Evolutionary conservation across 2,888 invertebrate species (phyloP), one percentile per base, ranked within the genome.

Genomic region (Lasioglossum villosulum): DNA sequence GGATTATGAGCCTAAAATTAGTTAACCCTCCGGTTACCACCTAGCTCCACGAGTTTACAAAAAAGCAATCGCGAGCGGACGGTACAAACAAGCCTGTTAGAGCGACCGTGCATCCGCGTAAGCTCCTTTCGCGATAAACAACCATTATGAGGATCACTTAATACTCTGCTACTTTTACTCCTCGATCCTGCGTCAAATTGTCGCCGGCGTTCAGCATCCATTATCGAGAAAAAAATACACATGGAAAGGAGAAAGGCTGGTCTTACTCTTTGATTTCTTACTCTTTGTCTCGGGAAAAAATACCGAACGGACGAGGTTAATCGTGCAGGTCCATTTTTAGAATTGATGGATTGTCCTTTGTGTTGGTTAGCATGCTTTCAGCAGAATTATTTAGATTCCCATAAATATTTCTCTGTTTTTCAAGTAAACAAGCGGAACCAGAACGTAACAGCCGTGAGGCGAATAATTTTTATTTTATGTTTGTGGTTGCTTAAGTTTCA

Each of bases 71-170:
- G 72, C 77, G 86, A 75, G 68, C 27, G 76, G 78, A 56, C 79
- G 79, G 80, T 78, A 83, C 78, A 88, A 87, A 88, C 80, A 88
- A 82, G 82, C 80, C 56, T 77, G 84, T 78, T 78, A 68, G 76
- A 72, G 63, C 45, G 75, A 66, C 82, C 73, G 74, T 45, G 71
- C 80, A 59, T 80, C 70, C 82, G 14, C 70, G 86, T 84, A 87
- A 87, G 84, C 86, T 84, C 63, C 86, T 88, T 84, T 82, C 86
- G 82, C 86, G 86, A 88, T 88, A 87, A 88, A 88, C 82, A 87
- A 83, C 86, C 86, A 86, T 77, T 80, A 85, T 74, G 75, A 84
- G 73, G 78, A 78, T 75, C 86, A 70, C 78, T 77, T 86, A 80
- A 86, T 86, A 81, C 81, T 78, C 42, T 52, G 75, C 78, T 81